These are phyloP conservation scores for Podotricha telesiphe DNA, from an alignment of 2,888 invertebrate species.

Conservation along the genomic window DNA sequence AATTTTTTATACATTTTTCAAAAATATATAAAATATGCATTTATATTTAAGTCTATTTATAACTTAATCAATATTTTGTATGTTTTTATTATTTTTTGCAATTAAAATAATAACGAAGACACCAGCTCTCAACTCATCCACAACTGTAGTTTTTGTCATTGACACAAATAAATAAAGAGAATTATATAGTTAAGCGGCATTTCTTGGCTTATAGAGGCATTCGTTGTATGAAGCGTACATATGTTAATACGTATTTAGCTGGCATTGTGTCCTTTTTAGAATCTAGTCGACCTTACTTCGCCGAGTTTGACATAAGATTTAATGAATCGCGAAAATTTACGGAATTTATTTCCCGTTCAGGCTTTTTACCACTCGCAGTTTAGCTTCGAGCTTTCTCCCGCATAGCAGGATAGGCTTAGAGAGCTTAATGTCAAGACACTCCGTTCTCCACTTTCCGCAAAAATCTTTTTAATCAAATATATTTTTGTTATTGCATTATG, in stretches of 20 bases:
- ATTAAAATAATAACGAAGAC: neutral
- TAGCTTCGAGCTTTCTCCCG: too few species aligned
- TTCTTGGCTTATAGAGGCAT: constrained; percentile 22
- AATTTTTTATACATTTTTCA: too few species aligned
- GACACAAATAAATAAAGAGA: constrained; percentile 31
- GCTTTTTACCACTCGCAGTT: too few species aligned
- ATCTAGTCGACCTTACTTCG: constrained; percentile 23
- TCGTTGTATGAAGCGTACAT: constrained; percentile 12
- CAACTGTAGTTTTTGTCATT: constrained; percentile 27
- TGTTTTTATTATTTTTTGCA: neutral
- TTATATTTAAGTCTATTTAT: too few species aligned
- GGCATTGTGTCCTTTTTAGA: constrained; percentile 29
- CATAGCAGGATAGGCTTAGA: too few species aligned
- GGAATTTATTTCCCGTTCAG: too few species aligned
- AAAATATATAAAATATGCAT: too few species aligned
- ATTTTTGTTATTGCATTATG: too few species aligned
- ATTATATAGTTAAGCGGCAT: constrained; percentile 30
- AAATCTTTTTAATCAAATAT: too few species aligned
- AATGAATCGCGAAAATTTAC: constrained; percentile 10
- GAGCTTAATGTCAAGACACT: too few species aligned
- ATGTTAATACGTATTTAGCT: constrained; percentile 31
- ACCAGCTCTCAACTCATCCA: constrained; percentile 3
- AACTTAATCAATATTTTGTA: too few species aligned
- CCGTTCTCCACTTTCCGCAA: too few species aligned
- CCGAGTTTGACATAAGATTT: constrained; percentile 13